A percentile compares a stretch with the other conserved stretches of the same genome.
Conservation (phyloP, 35 echinoderm and acorn worm species). For the Strongylocentrotus purpuratus region DNA sequence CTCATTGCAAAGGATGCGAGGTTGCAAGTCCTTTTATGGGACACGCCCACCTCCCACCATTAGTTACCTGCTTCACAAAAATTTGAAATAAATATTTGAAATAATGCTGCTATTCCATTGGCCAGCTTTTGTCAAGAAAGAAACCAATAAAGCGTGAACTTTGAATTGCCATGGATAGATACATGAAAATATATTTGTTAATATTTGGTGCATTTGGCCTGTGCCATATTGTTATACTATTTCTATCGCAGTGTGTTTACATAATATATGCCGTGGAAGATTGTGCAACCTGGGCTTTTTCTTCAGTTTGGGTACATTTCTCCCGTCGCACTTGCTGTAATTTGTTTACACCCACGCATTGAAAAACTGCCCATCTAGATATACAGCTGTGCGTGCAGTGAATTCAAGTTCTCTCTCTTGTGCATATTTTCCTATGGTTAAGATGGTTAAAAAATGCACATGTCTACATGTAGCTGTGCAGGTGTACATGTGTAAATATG, state of each 20-base stretch:
- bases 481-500: too few species aligned
- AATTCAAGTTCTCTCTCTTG: background rate
- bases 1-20: too few species aligned
- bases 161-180: background rate
- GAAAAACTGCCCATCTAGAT: background rate
- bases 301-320: background rate
- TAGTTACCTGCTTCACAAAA: background rate
- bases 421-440: background rate
- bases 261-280: background rate
- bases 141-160: background rate
- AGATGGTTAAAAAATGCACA: background rate
- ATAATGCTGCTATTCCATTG: too few species aligned
- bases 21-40: too few species aligned
- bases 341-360: background rate
- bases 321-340: background rate
- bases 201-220: background rate
- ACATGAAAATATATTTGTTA: background rate
- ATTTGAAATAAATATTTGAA: background rate
- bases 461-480: background rate
- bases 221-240: background rate
- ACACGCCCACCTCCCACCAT: background rate
- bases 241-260: background rate
- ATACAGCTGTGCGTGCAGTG: background rate
- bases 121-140: background rate
- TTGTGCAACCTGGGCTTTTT: background rate